Conservation (phyloP, 2,797 vertebrate genomes). For the Chiloscyllium punctatum region DNA sequence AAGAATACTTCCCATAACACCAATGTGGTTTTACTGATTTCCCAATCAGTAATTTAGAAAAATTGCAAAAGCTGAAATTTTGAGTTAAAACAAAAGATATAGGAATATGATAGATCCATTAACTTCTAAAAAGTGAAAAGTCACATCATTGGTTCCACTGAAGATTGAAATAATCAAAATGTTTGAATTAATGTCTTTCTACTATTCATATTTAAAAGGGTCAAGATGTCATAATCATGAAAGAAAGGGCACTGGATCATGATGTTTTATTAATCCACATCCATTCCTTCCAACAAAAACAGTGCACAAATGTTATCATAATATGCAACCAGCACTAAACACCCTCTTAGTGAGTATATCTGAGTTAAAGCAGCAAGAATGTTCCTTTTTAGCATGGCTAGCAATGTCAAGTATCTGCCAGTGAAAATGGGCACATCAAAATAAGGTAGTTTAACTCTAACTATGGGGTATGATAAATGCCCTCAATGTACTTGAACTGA, state of each 20-base stretch:
- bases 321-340: neutral
- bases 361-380: too few species aligned
- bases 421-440: too few species aligned
- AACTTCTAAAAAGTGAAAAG: neutral
- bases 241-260: neutral
- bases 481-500: too few species aligned
- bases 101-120: neutral
- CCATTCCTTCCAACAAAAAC: neutral
- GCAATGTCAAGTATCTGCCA: too few species aligned
- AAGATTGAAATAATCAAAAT: neutral
- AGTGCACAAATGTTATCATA: neutral
- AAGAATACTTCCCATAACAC: neutral
- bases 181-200: neutral
- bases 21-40: neutral
- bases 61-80: neutral
- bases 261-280: neutral
- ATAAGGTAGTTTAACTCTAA: too few species aligned
- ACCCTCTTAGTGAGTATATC: too few species aligned
- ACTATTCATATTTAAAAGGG: neutral
- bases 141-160: neutral
- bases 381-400: too few species aligned
- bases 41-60: neutral
- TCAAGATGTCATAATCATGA: neutral
- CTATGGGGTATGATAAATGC: too few species aligned
- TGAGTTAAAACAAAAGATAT: neutral